A percentile compares a stretch with the other conserved stretches of the same genome.
Evolutionary conservation across 2,888 invertebrate species (phyloP).

Genomic region (Bruchidius siliquastri): DNA sequence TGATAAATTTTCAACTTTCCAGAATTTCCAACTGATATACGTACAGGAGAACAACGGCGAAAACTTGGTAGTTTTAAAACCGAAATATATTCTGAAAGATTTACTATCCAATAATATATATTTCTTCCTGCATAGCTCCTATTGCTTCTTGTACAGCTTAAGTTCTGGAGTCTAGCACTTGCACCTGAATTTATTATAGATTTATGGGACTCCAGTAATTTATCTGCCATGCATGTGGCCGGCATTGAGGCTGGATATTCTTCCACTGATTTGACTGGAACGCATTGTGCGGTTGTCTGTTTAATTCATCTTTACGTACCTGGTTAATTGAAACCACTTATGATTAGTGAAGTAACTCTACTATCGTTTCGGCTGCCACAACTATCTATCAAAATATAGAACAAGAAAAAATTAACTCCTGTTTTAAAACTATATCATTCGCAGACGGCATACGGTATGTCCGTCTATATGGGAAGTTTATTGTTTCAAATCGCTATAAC

Average conservation of each 20-base stretch:
- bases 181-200: slow-evolving; percentile 13
- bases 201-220: slow-evolving; percentile 1
- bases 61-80: slow-evolving; percentile 23
- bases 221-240: background rate
- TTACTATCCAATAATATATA: slow-evolving; percentile 20
- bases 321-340: no score
- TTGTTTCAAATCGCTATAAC: background rate
- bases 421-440: background rate
- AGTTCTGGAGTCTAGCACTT: slow-evolving; percentile 13
- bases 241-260: slow-evolving; percentile 1
- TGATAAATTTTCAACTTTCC: background rate
- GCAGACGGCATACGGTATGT: background rate
- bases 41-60: slow-evolving; percentile 15
- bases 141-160: slow-evolving; percentile 17
- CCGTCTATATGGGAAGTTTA: background rate
- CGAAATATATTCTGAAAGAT: slow-evolving; percentile 25
- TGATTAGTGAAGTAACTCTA: no score
- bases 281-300: no score
- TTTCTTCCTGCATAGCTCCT: slow-evolving; percentile 18
- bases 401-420: no score
- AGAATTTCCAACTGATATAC: background rate
- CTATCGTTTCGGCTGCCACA: no score
- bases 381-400: no score
- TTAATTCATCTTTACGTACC: no score
- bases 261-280: background rate